Conservation (phyloP, 1,140 invertebrate genomes). For the Drosophila bocki region DNA sequence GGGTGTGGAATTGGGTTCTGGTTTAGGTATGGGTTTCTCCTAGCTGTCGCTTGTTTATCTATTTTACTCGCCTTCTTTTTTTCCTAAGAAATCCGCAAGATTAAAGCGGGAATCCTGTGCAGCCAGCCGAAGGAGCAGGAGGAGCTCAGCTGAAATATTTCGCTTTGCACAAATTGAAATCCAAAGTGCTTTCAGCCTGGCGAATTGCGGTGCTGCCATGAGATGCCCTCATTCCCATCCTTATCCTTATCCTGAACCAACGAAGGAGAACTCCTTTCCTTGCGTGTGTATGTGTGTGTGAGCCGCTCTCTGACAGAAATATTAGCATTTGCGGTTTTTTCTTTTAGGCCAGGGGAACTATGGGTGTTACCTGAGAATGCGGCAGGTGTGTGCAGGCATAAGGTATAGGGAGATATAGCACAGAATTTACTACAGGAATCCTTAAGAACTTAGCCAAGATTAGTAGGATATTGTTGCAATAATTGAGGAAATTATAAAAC, state of each 20-base stretch:
- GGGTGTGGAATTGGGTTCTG: conserved; percentile 22
- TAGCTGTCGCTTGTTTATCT: conserved; percentile 75
- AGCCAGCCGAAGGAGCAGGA: conserved; percentile 13
- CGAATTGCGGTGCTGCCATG: conserved; percentile 44
- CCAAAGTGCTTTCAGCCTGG: conserved; percentile 77
- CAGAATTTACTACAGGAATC: conserved; percentile 4
- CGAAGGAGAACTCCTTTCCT: neutral
- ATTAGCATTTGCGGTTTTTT: conserved; percentile 75
- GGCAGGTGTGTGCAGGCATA: conserved; percentile 57
- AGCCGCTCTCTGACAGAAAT: conserved; percentile 74
- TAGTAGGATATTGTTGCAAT: neutral
- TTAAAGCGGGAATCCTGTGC: conserved; percentile 66
- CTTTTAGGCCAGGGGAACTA: neutral
- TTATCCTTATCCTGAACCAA: neutral
- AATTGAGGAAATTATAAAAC: neutral
- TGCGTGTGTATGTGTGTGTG: conserved; percentile 14
- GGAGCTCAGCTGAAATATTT: conserved; percentile 82
- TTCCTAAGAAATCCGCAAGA: conserved; percentile 73
- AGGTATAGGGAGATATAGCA: conserved; percentile 13
- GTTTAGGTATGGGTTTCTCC: conserved; percentile 23
- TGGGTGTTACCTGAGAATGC: conserved; percentile 53
- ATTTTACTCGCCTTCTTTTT: conserved; percentile 65
- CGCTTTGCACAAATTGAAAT: conserved; percentile 81
- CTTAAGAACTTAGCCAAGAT: neutral
- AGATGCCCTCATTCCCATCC: conserved; percentile 6